Base-by-base conservation (phyloP, 2,888 invertebrate species). In the Leptopilina myrica region DNA sequence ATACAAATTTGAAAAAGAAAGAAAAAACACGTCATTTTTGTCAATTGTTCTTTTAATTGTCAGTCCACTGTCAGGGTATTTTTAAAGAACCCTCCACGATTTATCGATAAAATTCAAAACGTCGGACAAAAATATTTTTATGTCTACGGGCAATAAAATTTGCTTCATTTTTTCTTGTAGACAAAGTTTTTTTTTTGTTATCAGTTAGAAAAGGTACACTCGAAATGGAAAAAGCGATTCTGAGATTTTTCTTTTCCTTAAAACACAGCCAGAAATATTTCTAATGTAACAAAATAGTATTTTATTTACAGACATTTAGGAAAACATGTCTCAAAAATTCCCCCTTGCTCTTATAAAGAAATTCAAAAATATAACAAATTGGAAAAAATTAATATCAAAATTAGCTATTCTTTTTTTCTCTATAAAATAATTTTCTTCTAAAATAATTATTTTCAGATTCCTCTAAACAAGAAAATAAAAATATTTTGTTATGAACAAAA, bases 151-250 rank as follows among this genome's bases (percentile, higher is more conserved):
- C 49, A 49, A 49, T 33, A 33, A 49, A 26, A 12, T 64, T 26
- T 64, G 26, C 40, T 33, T 26, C 11, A 11, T 8, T 20, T 20
- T 20, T 64, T 33, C 20, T 20, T 64, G 33, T 64, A 64, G 40
- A 64, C 64, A 64, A 64, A 64, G 14, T 15, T 33, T 33, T 33
- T 33, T 33, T 33, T 33, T 33, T 62, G n/a, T 20, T 62, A 62
- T 40, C 26, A 26, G 40, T 33, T 33, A 64, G 64, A 33, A 53
- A 33, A 69, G 67, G 69, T 69, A 69, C 69, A 53, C 53, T 69
- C 7, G 53, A 56, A 73, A 53, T 12, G 26, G 73, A 73, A 73
- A 53, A 56, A 73, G 73, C 73, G 73, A 73, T 73, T 73, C 73
- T 73, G 73, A 73, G 33, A n/a, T 33, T 33, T 33, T 33, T 33